Percentiles rank a stretch among this genome's conserved stretches.
Evolutionary conservation across 2,113 vertebrate genomes (phyloP).

Genomic region (Hylia prasina): DNA sequence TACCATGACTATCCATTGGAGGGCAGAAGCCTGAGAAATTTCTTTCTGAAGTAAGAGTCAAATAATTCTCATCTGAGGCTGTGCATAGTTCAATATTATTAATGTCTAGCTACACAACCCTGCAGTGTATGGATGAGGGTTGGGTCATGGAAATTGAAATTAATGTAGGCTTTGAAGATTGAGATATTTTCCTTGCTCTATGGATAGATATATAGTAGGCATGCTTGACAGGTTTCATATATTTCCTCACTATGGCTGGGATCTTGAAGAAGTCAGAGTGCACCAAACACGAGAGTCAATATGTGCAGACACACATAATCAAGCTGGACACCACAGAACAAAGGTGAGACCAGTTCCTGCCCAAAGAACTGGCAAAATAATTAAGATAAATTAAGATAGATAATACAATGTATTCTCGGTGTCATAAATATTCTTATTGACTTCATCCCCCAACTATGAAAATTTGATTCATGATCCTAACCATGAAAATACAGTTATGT

Average conservation of each 20-base stretch:
- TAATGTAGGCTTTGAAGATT: not conserved
- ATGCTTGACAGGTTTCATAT: not conserved
- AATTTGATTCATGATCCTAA: not conserved
- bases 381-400: not conserved
- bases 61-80: not conserved
- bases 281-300: rapidly evolving
- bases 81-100: not conserved
- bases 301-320: not conserved
- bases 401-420: not conserved
- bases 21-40: not conserved
- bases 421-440: not conserved
- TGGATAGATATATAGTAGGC: not conserved
- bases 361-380: not conserved
- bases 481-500: not conserved
- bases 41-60: not conserved
- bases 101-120: not conserved
- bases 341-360: not conserved
- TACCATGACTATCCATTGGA: not conserved
- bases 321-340: not conserved
- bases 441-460: not conserved
- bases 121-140: not conserved
- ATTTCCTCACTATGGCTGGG: not conserved
- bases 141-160: not conserved
- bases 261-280: not conserved
- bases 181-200: not conserved